Evolutionary conservation across 53 echinoderm and acorn worm genomes (phyloP), one percentile per base, ranked within the genome.

Genomic region (Crossaster papposus): DNA sequence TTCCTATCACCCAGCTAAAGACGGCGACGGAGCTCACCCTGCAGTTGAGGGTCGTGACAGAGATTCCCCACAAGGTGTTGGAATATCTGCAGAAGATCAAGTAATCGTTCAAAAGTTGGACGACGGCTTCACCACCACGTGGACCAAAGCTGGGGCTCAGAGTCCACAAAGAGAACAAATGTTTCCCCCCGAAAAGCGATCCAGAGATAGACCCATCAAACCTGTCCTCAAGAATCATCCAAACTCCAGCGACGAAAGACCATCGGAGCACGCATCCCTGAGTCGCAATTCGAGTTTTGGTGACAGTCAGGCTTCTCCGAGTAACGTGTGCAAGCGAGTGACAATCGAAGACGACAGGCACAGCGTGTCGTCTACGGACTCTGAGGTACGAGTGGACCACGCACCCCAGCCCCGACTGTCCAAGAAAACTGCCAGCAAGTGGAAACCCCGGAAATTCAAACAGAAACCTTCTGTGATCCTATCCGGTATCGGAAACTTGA

Each of bases 61-160:
- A 14, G 84, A 84, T 31, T 72, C 51, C 72, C 26, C 23, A 15
- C 84, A 72, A 26, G 18, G 52, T 30, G 11, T 35, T 1, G 52
- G 32, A 9, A 24, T 35, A 10, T 70, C 68, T 20, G 54, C 88
- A 26, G 84, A 89, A 31, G 92, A 90, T 36, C 89, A 92, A 32
- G 94, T 96, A 26, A 94, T 97, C 30, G 95, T 95, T 35, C 97
- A 97, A 72, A 92, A 94, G 70, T 78, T 97, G 2, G 97, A 97
- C 52, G 95, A 97, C 82, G 97, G 97, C 5, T 95, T 95, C 54
- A 97, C 97, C 13, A 95, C 97, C 13, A 95, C 94, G 18, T 97
- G 97, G 97, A 97, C 94, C 17, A 95, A 95, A 83, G 97, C 93
- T 2, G 91, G 91, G 5, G 62, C 55, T n/a, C 78, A 87, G 51